phyloP scores from a whole-genome alignment of 2,113 vertebrate genomes.

The Ibidorhyncha struthersii region DNA sequence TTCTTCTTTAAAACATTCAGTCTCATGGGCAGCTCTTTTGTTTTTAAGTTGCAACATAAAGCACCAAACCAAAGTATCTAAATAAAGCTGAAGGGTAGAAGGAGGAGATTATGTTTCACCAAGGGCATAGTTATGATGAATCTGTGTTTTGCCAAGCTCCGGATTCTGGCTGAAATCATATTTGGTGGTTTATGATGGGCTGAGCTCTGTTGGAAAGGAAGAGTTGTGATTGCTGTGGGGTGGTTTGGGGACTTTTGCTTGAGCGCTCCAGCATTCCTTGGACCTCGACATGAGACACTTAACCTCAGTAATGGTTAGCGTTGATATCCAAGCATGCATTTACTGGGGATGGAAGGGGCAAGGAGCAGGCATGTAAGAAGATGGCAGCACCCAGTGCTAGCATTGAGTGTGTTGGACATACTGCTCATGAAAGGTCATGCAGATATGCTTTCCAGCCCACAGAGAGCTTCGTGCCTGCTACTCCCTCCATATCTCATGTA shows the following conservation, averaged over 20 bases:
- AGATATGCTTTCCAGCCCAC: not conserved
- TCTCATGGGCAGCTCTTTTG: not conserved
- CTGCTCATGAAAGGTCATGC: not conserved
- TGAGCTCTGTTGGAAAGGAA: not conserved
- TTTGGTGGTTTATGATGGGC: not conserved
- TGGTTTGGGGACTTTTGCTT: not conserved
- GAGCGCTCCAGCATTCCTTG: not conserved
- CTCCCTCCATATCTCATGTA: not conserved
- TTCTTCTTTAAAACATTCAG: not conserved
- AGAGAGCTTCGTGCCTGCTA: not conserved
- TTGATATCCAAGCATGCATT: not conserved
- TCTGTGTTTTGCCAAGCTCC: not conserved
- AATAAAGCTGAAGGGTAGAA: not conserved
- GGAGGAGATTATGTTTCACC: not conserved
- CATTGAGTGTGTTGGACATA: not conserved
- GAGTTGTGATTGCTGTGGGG: not conserved
- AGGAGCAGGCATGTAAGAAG: not conserved
- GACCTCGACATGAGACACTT: accelerated
- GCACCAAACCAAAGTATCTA: not conserved
- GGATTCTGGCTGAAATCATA: not conserved
- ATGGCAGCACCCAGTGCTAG: not conserved
- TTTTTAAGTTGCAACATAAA: not conserved
- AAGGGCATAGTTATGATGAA: not conserved
- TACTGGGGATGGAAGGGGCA: not conserved
- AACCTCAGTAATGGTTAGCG: not conserved